Percentiles rank a stretch among this genome's conserved stretches.
Evolutionary conservation across 2,113 vertebrate genomes (phyloP).

Genomic region (Phylloscopus trochilus): DNA sequence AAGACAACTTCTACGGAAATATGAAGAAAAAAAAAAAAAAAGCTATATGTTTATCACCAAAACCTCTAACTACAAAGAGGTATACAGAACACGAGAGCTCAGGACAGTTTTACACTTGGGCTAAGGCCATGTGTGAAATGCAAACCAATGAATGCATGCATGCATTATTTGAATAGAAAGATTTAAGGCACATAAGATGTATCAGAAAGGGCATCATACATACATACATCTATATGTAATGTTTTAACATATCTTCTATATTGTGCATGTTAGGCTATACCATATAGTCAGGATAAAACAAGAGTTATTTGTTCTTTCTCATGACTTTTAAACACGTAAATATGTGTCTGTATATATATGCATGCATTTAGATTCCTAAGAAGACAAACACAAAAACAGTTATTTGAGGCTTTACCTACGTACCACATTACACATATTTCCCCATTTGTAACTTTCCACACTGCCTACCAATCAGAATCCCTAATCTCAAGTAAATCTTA

Average conservation of each 20-base stretch:
- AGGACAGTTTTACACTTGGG: not conserved
- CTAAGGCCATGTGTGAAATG: not conserved
- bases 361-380: not conserved
- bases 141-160: not conserved
- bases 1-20: not conserved
- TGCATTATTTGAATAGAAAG: not conserved
- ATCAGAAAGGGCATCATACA: not conserved
- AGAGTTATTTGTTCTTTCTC: not conserved
- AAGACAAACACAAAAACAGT: not conserved
- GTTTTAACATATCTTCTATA: not conserved
- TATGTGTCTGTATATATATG: rapidly evolving
- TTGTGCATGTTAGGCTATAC: not conserved
- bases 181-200: not conserved
- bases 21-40: not conserved
- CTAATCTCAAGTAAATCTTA: not conserved
- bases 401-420: not conserved
- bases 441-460: not conserved
- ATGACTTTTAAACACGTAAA: not conserved
- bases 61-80: not conserved
- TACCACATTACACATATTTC: not conserved
- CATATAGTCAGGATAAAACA: not conserved
- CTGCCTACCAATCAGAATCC: not conserved
- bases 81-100: not conserved
- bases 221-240: not conserved
- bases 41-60: not conserved